These are phyloP conservation scores for Drosophila maculinotata DNA, from an alignment of 2,888 invertebrate species.

Conservation along the genomic window DNA sequence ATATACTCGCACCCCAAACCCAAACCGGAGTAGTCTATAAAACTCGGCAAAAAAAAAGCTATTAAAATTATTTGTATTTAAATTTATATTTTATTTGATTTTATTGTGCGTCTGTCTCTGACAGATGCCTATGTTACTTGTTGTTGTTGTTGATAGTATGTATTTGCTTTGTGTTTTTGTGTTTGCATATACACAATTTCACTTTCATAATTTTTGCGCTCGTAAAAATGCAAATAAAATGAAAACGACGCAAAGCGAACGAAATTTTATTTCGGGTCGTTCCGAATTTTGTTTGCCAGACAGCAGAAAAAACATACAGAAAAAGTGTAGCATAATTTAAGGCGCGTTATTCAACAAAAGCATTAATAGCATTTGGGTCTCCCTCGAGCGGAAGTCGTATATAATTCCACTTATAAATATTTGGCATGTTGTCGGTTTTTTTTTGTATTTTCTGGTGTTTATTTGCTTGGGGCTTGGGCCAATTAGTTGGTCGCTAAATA, in stretches of 20 bases:
- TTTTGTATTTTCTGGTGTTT: constrained; percentile 16
- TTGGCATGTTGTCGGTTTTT: constrained; percentile 28
- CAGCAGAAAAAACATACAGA: constrained; percentile 10
- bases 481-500: constrained; percentile 58
- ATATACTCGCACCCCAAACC: constrained; percentile 5
- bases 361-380: constrained; percentile 8
- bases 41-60: constrained; percentile 30
- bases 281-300: constrained; percentile 36
- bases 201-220: constrained; percentile 58
- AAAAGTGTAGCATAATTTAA: constrained; percentile 64
- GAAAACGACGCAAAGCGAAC: constrained; percentile 19
- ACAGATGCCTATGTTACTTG: constrained; percentile 13
- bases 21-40: constrained; percentile 11
- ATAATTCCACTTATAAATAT: constrained; percentile 42
- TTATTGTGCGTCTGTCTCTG: constrained; percentile 44
- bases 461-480: constrained; percentile 25
- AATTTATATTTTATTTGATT: constrained; percentile 56
- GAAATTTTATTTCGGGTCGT: constrained; percentile 13
- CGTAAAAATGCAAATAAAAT: constrained; percentile 71
- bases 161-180: constrained; percentile 14
- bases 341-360: constrained; percentile 60
- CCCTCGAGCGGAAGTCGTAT: constrained; percentile 27
- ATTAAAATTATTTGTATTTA: constrained; percentile 46
- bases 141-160: constrained; percentile 4
- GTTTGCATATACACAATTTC: constrained; percentile 46